phyloP scores from a whole-genome alignment of 1,140 invertebrate genomes.

The Sesamia nonagrioides region DNA sequence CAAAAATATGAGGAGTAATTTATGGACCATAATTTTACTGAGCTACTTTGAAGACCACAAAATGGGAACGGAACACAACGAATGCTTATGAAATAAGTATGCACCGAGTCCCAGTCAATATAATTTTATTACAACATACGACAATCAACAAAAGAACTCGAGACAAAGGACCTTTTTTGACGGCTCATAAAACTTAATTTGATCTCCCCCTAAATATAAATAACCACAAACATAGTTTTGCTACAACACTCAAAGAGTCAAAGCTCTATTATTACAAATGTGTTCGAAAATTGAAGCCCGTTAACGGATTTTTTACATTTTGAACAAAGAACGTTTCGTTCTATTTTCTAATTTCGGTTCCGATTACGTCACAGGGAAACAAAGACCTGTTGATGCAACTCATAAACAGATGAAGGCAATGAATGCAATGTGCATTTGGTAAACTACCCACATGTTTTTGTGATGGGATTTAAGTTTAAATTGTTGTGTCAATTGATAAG shows the following conservation, averaged over 20 bases:
- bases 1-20: conserved; percentile 12
- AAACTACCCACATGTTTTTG: conserved; percentile 51
- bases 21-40: conserved; percentile 40
- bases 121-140: conserved; percentile 44
- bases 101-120: conserved; percentile 25
- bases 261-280: conserved; percentile 44
- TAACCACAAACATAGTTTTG: conserved; percentile 40
- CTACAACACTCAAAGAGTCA: conserved; percentile 7
- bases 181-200: conserved; percentile 46
- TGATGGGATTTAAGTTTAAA: conserved; percentile 19
- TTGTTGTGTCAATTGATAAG: conserved; percentile 35
- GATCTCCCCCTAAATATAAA: conserved; percentile 39
- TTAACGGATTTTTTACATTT: conserved; percentile 36
- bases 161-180: conserved; percentile 67
- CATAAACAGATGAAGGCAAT: conserved; percentile 54
- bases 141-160: conserved; percentile 54
- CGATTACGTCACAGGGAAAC: conserved; percentile 71
- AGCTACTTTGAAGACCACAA: conserved; percentile 33
- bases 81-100: conserved; percentile 27
- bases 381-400: conserved; percentile 60
- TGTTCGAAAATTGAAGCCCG: conserved; percentile 25
- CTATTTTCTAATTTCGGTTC: conserved; percentile 77
- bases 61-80: conserved; percentile 37
- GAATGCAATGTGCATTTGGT: conserved; percentile 56
- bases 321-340: conserved; percentile 72